A percentile compares a stretch with the other conserved stretches of the same genome.
Conservation (phyloP, 2,113 vertebrate species). For the Delphinus delphis region DNA sequence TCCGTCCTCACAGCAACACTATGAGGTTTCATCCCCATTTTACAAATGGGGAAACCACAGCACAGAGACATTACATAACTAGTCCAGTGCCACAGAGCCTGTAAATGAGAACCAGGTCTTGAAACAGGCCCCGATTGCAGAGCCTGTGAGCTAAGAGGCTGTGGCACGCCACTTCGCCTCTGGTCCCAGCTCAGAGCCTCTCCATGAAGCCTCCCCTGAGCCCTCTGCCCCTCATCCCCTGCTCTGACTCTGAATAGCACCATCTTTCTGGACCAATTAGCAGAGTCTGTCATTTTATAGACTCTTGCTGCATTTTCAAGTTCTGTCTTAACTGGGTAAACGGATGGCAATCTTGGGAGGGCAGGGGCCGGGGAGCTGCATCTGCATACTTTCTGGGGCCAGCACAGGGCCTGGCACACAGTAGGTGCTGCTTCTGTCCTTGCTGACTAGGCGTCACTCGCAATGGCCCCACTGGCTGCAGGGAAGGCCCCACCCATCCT, state of each 20-base stretch:
- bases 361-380: not conserved
- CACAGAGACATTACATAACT: not conserved
- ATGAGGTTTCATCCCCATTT: not conserved
- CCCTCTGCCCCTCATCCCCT: not conserved
- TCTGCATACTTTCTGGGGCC: not conserved
- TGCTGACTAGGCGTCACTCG: not conserved
- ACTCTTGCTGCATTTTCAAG: not conserved
- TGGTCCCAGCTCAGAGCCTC: not conserved
- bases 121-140: not conserved
- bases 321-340: not conserved
- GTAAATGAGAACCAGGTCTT: not conserved
- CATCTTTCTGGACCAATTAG: not conserved
- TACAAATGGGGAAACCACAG: not conserved
- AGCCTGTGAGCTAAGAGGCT: not conserved
- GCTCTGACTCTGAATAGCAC: not conserved
- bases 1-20: not conserved
- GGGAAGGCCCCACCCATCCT: not conserved
- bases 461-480: accelerated
- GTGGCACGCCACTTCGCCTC: accelerated
- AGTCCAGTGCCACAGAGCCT: not conserved
- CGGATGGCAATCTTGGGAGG: not conserved
- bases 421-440: not conserved
- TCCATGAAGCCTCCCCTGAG: too few relatives aligned
- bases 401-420: not conserved
- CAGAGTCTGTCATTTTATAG: not conserved